phyloP scores from a whole-genome alignment of 2,888 invertebrate species.

The Lepas anatifera region DNA sequence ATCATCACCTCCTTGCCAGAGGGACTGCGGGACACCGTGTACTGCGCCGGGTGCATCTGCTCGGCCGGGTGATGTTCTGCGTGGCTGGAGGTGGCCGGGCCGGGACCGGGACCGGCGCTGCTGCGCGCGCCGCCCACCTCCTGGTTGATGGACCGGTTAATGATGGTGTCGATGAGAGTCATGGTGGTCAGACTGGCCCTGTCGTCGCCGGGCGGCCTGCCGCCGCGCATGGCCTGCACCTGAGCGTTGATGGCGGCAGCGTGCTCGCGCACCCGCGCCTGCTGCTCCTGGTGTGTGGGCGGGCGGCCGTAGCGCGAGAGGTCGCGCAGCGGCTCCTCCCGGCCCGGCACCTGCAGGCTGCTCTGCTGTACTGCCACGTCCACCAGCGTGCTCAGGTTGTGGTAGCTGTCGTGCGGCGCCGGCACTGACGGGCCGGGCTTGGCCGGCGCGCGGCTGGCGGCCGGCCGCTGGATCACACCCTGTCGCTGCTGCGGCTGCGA shows the following conservation, averaged over 20 bases:
- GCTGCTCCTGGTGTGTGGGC: conserved; percentile 19
- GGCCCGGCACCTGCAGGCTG: conserved; percentile 11
- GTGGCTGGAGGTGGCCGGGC: too few species aligned
- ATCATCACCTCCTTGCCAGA: not conserved
- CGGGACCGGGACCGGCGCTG: not conserved
- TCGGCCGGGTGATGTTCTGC: too few species aligned
- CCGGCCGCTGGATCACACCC: conserved; percentile 12
- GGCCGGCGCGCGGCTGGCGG: conserved; percentile 18
- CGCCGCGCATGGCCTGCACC: conserved; percentile 13
- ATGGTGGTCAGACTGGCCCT: conserved; percentile 18
- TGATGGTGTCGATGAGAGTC: conserved; percentile 22
- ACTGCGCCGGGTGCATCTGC: not conserved
- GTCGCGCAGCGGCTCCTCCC: conserved; percentile 9
- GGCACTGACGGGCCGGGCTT: conserved; percentile 21
- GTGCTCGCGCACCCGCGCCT: conserved; percentile 16
- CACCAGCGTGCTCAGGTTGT: conserved; percentile 20
- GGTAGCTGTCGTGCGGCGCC: conserved; percentile 22
- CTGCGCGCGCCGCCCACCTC: conserved; percentile 8
- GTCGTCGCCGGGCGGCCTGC: not conserved
- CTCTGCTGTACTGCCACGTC: conserved; percentile 21
- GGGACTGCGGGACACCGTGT: not conserved
- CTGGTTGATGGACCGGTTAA: conserved; percentile 22
- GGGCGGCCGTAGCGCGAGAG: conserved; percentile 14
- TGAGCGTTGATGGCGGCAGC: conserved; percentile 12
- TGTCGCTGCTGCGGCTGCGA: not conserved